These are phyloP conservation scores for Zele albiditarsus DNA, from an alignment of 2,888 invertebrate species.

Conservation along the genomic window DNA sequence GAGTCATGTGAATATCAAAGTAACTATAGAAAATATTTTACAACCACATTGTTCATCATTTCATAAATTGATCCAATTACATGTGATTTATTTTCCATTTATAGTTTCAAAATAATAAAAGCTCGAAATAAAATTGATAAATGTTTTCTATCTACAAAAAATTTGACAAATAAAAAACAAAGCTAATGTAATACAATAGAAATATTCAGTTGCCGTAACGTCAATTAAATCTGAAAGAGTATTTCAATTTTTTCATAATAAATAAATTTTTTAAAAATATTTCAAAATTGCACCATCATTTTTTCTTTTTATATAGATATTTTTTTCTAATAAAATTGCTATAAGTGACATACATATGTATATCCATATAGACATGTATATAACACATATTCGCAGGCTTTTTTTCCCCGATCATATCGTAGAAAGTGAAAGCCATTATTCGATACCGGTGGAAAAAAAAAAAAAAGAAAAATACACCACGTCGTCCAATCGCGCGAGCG, in stretches of 20 bases:
- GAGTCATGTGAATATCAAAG: too few species aligned
- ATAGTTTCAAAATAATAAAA: not conserved
- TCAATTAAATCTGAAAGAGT: too few species aligned
- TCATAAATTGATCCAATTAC: too few species aligned
- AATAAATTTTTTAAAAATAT: not conserved
- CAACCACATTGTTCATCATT: too few species aligned
- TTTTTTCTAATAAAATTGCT: constrained; percentile 24
- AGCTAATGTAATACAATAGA: not conserved
- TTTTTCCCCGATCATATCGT: constrained; percentile 45
- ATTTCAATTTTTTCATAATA: too few species aligned
- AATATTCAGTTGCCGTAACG: too few species aligned
- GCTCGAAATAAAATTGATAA: not conserved
- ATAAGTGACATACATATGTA: constrained; percentile 5
- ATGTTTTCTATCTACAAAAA: not conserved
- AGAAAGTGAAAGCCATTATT: constrained; percentile 71
- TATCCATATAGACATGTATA: not conserved
- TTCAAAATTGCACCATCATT: not conserved
- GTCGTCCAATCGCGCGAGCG: constrained; percentile 54
- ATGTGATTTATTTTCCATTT: not conserved
- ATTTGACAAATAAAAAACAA: not conserved
- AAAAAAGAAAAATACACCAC: constrained; percentile 59
- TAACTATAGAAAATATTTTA: too few species aligned
- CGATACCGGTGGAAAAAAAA: constrained; percentile 58
- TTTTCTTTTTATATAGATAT: not conserved
- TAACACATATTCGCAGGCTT: constrained; percentile 31